Evolutionary conservation across 2,113 vertebrate species (phyloP), one percentile per base, ranked within the genome.

Genomic region (Chloropsis cyanopogon): DNA sequence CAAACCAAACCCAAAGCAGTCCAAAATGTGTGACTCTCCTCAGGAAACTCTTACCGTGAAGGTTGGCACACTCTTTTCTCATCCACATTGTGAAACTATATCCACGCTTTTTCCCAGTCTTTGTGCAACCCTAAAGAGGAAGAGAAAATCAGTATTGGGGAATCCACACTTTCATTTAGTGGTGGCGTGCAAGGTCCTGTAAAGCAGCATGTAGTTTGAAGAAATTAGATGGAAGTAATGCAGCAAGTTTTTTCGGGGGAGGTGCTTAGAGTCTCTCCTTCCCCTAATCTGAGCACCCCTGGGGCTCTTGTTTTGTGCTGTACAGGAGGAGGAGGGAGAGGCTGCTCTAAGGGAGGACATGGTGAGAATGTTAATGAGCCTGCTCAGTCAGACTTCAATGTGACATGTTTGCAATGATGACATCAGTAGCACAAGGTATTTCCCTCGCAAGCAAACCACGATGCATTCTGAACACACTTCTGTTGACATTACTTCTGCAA

Each of bases 221-320:
- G 66, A 69, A 93, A 85, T 33, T 41, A 42, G 37, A 59, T 68
- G 28, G 35, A 95, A 95, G 72, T 47, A 86, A 60, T 16, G 24
- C 28, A 71, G 54, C 42, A 97, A 97, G 96, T 98, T 97, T 96
- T 44, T 70, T 49, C 17, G 8, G 47, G 85, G 95, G 89, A 71
- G 60, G 85, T 65, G 59, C 69, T 44, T 63, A 33, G 22, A 31
- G 18, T 73, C 21, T 57, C 65, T 92, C 22, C 20, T 82, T 76
- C 70, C 26, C 65, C 35, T 85, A 86, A 96, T 86, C 86, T 56
- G 35, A 86, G 61, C 61, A 69, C 94, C 71, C 77, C 91, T 61
- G 92, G 82, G 92, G 88, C 52, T 91, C 85, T 22, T 90, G 78
- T 78, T 83, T 94, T 69, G 82, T 64, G 87, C 47, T 70, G 86